These are phyloP conservation scores for Eumaeus atala DNA, from an alignment of 1,140 invertebrate species.

Conservation along the genomic window DNA sequence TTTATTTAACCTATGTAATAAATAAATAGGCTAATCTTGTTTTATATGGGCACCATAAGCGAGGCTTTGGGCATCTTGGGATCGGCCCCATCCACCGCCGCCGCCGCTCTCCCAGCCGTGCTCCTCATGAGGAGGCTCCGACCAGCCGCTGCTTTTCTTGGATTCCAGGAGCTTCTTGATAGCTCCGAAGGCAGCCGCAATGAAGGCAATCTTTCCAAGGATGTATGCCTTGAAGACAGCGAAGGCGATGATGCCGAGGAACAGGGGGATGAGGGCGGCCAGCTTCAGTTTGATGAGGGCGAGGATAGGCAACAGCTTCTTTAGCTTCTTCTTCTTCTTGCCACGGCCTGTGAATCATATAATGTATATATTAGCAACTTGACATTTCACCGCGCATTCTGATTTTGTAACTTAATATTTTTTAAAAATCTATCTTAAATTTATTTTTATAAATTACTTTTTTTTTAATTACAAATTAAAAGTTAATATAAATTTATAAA, in stretches of 20 bases:
- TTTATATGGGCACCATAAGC: constrained; percentile 78
- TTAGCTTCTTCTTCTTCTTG: constrained; percentile 81
- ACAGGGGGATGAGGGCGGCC: constrained; percentile 82
- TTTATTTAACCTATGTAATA: constrained; percentile 20
- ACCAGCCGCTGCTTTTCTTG: constrained; percentile 81
- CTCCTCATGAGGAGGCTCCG: constrained; percentile 78
- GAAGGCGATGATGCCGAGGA: constrained; percentile 84
- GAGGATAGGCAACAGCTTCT: constrained; percentile 83
- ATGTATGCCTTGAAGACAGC: constrained; percentile 89
- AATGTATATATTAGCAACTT: not conserved
- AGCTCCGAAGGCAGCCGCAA: constrained; percentile 82
- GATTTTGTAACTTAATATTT: too few relatives aligned
- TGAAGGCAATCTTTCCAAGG: constrained; percentile 86
- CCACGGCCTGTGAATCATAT: constrained; percentile 76
- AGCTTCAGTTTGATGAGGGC: constrained; percentile 86
- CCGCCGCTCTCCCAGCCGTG: constrained; percentile 73
- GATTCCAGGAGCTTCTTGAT: constrained; percentile 85
- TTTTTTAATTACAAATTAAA: too few relatives aligned
- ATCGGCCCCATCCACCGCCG: constrained; percentile 74
- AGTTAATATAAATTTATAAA: too few relatives aligned
- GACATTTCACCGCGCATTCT: too few relatives aligned
- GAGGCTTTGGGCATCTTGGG: constrained; percentile 75
- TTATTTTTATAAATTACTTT: not conserved
- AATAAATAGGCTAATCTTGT: constrained; percentile 35
- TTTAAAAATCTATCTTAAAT: not conserved